Percentiles rank a stretch among this genome's conserved stretches.
Evolutionary conservation across 2,888 invertebrate genomes (phyloP).

Genomic region (Nycteola revayana): DNA sequence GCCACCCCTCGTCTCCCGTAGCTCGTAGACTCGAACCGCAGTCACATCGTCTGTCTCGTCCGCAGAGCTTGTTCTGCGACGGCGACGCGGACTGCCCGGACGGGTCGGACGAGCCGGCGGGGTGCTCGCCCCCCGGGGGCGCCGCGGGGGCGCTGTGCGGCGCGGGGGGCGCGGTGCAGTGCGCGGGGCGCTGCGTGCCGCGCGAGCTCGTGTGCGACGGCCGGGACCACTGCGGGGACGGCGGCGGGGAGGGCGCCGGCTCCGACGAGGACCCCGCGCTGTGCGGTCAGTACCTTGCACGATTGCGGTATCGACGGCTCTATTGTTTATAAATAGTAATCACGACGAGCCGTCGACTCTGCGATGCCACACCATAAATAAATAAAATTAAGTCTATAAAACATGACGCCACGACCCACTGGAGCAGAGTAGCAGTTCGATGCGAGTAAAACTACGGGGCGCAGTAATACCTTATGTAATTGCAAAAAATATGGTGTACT

Average conservation of each 20-base stretch:
- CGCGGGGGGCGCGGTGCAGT: constrained; percentile 79
- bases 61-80: constrained; percentile 83
- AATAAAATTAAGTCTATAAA: too few relatives aligned
- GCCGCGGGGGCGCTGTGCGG: constrained; percentile 30
- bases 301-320: too few relatives aligned
- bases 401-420: too few relatives aligned
- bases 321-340: too few relatives aligned
- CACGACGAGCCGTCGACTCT: too few relatives aligned
- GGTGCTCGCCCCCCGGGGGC: constrained; percentile 37
- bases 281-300: constrained; percentile 61
- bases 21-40: constrained; percentile 47
- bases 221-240: constrained; percentile 85
- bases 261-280: constrained; percentile 83
- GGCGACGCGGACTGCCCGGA: constrained; percentile 86
- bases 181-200: constrained; percentile 85
- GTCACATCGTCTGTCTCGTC: constrained; percentile 17
- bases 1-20: constrained; percentile 45
- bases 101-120: constrained; percentile 85
- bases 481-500: too few relatives aligned
- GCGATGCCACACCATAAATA: too few relatives aligned
- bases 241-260: constrained; percentile 79
- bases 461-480: too few relatives aligned
- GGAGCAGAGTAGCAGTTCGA: too few relatives aligned
- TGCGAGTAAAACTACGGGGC: too few relatives aligned
- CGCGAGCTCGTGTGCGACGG: constrained; percentile 87